Percentiles rank a stretch among this genome's conserved stretches.
phyloP scores from a whole-genome alignment of 2,113 vertebrate species.

The Nycticryphes semicollaris region DNA sequence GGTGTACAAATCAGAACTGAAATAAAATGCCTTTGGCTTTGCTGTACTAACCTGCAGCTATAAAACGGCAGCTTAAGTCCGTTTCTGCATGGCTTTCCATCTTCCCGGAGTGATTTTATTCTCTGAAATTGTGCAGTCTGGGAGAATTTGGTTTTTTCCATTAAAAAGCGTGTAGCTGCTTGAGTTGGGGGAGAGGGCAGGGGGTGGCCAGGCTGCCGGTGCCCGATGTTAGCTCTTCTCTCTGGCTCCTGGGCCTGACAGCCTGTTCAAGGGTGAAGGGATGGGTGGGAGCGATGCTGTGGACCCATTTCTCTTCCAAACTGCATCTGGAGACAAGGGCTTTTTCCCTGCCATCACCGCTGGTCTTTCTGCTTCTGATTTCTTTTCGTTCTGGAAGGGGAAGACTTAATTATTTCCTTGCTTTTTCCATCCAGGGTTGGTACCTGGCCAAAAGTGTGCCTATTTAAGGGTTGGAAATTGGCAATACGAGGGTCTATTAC shows the following conservation, averaged over 20 bases:
- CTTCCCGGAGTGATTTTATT: background rate
- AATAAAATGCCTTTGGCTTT: background rate
- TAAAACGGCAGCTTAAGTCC: background rate
- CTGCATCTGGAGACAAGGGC: background rate
- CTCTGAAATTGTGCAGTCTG: background rate
- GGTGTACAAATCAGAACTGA: background rate
- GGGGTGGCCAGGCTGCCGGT: background rate
- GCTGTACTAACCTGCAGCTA: background rate
- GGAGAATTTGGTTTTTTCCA: background rate
- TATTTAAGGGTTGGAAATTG: background rate
- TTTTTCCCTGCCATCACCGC: background rate
- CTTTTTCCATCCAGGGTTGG: background rate
- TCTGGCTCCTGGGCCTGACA: rapidly evolving
- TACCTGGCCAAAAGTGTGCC: background rate
- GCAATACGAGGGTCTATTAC: background rate
- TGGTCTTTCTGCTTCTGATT: background rate
- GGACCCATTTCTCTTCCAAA: background rate
- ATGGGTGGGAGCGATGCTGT: background rate
- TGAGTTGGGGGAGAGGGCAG: background rate
- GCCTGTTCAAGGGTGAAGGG: background rate
- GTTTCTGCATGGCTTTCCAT: background rate
- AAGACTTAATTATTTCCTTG: conserved; percentile 24
- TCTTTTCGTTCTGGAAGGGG: background rate
- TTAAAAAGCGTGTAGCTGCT: background rate
- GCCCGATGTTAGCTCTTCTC: background rate